phyloP scores from a whole-genome alignment of 2,797 vertebrate species.

The Sparidentex hasta region DNA sequence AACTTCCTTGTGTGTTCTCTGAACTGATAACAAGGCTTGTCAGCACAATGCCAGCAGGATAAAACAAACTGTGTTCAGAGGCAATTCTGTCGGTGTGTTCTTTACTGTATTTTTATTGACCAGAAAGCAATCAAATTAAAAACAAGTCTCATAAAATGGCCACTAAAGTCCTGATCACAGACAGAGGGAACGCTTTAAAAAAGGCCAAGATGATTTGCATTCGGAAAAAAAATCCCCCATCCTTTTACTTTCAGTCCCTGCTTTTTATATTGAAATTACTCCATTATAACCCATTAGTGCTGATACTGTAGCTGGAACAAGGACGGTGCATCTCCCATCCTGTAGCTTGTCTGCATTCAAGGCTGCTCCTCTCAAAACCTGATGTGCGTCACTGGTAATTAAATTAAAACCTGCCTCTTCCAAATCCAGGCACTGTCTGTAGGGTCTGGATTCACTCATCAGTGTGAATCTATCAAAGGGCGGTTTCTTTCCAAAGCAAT shows the following conservation, averaged over 20 bases:
- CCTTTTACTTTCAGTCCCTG: slow-evolving; percentile 19
- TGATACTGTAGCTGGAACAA: slow-evolving; percentile 25
- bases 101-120: not conserved
- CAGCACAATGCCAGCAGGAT: not conserved
- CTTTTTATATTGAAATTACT: slow-evolving; percentile 46
- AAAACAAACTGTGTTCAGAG: not conserved
- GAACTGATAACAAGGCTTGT: not conserved
- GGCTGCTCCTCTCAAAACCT: slow-evolving; percentile 34
- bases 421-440: slow-evolving; percentile 22
- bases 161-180: not conserved
- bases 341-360: slow-evolving; percentile 34
- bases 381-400: slow-evolving; percentile 50
- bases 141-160: not conserved
- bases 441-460: slow-evolving; percentile 39
- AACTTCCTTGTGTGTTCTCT: slow-evolving; percentile 35
- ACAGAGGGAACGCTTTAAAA: not conserved
- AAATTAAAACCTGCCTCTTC: slow-evolving; percentile 51
- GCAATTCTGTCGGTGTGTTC: not conserved
- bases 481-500: slow-evolving; percentile 16
- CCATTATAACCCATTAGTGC: slow-evolving; percentile 65
- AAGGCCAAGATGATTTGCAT: slow-evolving; percentile 11
- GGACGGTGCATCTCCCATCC: slow-evolving; percentile 20
- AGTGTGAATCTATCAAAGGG: not conserved
- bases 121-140: not conserved
- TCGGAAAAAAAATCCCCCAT: slow-evolving; percentile 10